Evolutionary conservation across 2,888 invertebrate species (phyloP), one percentile per base, ranked within the genome.

Genomic region (Protodeltote pygarga): DNA sequence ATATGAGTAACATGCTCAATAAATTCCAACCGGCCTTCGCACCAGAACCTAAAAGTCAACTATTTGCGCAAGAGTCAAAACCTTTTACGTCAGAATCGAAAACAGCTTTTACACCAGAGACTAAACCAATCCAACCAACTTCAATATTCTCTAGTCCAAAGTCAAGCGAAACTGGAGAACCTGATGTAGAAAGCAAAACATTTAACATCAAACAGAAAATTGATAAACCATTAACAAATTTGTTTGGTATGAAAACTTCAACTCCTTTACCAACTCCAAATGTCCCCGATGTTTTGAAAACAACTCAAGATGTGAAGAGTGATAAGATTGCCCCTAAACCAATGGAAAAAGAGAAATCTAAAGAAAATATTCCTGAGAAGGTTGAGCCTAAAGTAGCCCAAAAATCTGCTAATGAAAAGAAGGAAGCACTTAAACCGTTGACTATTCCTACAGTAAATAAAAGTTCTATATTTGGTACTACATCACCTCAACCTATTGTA

Each of bases 151-250:
- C 60, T 5, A 77, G 54, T 39, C 54, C 71, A 2, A 79, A 81
- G 57, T 80, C 85, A n/a, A 78, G 72, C 31, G 90, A 88, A 77
- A 89, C 87, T 3, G 87, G 86, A 0, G 90, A 90, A 75, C 71
- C 74, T 3, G 85, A 86, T 53, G 42, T 67, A 6, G 61, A 53
- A 5, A 28, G 62, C 16, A 75, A 73, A 58, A 40, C 70, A 1
- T 24, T 62, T 9, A 68, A 72, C 10, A 16, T 54, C 1, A 71
- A 79, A 70, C 46, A 61, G 14, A 74, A 77, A 42, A 72, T 67
- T 45, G 76, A 78, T 3, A 85, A 87, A 75, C 79, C 81, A 2
- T 51, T 81, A 10, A 74, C 80, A 0, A 83, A 81, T 48, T 53
- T 84, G 20, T 87, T 87, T 47, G 82, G 65, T 23, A 60, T 79